Conservation (phyloP, 2,797 vertebrate species). For the Rhinatrema bivittatum region DNA sequence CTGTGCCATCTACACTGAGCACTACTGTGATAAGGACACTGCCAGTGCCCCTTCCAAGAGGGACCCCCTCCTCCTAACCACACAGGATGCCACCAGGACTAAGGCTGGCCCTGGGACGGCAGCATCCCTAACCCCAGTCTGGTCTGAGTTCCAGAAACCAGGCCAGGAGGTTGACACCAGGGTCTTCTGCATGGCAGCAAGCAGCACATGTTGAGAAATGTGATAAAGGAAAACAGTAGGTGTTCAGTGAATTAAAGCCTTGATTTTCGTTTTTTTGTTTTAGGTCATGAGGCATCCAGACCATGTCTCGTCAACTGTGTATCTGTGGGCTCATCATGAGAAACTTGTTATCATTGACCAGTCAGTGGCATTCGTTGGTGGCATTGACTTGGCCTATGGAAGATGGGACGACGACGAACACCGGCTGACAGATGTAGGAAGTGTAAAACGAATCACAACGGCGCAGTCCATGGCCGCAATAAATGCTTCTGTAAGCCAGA, state of each 20-base stretch:
- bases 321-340: conserved; percentile 96
- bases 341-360: conserved; percentile 91
- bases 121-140: too few species aligned
- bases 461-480: conserved; percentile 22
- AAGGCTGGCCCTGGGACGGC: too few species aligned
- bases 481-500: conserved; percentile 35
- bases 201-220: background rate
- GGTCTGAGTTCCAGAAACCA: too few species aligned
- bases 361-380: conserved; percentile 86
- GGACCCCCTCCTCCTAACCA: too few species aligned
- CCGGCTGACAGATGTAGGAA: conserved; percentile 85
- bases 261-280: background rate
- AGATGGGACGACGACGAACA: conserved; percentile 90
- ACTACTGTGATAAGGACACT: too few species aligned
- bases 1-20: too few species aligned
- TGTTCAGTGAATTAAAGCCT: too few species aligned
- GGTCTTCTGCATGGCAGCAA: background rate
- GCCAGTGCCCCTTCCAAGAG: too few species aligned
- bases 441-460: conserved; percentile 70
- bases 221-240: too few species aligned
- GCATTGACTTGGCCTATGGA: conserved; percentile 91
- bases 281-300: conserved; percentile 94
- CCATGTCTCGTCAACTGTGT: conserved; percentile 86
- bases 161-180: background rate
- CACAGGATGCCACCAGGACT: too few species aligned